These are phyloP conservation scores for Propithecus perrieri DNA, from an alignment of 2,797 vertebrate species.

Conservation along the genomic window DNA sequence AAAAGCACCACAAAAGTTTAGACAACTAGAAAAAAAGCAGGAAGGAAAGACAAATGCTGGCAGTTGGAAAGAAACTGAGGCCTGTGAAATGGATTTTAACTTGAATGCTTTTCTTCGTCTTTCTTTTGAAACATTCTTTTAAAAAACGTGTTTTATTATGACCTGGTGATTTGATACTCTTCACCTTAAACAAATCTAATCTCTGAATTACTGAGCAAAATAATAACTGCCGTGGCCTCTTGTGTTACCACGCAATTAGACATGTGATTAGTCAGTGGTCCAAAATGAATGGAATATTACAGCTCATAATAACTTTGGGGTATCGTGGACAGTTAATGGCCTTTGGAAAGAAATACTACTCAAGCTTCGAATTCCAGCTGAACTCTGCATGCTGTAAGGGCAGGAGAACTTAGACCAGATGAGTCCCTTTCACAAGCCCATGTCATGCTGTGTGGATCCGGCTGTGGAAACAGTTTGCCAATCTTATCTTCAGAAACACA, in stretches of 20 bases:
- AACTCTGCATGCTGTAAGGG: slow-evolving; percentile 72
- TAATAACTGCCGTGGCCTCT: not conserved
- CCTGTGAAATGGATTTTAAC: not conserved
- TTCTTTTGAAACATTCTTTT: not conserved
- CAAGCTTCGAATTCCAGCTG: slow-evolving; percentile 66
- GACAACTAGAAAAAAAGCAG: not conserved
- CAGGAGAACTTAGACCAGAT: slow-evolving; percentile 75
- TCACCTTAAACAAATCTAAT: slow-evolving; percentile 4
- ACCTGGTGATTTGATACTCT: not conserved
- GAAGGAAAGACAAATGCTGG: not conserved
- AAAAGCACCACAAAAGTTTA: not conserved
- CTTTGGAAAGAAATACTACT: slow-evolving; percentile 76
- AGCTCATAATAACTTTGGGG: slow-evolving; percentile 33
- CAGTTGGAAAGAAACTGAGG: not conserved
- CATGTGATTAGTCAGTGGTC: not conserved
- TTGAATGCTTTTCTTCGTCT: not conserved
- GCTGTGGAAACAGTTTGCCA: slow-evolving; percentile 77
- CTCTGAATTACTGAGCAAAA: slow-evolving; percentile 30
- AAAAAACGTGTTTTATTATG: not conserved
- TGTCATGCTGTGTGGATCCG: slow-evolving; percentile 72
- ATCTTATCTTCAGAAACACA: slow-evolving; percentile 76
- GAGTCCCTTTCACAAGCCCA: slow-evolving; percentile 75
- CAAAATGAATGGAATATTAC: slow-evolving; percentile 21
- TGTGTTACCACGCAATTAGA: not conserved
- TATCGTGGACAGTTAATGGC: slow-evolving; percentile 64